Conservation (phyloP, 2,797 vertebrate genomes). For the Danio albolineatus region DNA sequence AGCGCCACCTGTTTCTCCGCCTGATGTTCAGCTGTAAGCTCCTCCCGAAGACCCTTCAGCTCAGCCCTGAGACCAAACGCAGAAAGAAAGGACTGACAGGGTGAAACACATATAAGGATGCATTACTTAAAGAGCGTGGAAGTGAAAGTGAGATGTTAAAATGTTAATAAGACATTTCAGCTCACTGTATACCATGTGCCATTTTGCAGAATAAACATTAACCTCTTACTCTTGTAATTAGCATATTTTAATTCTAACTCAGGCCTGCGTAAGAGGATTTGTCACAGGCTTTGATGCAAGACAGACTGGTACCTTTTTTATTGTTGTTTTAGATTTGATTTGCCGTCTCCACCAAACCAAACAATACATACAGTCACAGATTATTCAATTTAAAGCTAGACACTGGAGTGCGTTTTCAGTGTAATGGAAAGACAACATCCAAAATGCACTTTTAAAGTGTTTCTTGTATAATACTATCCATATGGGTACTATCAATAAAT, state of each 20-base stretch:
- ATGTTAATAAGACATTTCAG: slow-evolving; percentile 15
- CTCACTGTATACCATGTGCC: slow-evolving; percentile 19
- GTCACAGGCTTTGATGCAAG: slow-evolving; percentile 16
- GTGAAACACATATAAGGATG: slow-evolving; percentile 2
- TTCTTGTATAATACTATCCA: too few species aligned
- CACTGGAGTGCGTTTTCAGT: too few species aligned
- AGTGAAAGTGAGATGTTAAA: slow-evolving; percentile 6
- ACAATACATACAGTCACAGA: slow-evolving; percentile 21
- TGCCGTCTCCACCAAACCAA: slow-evolving; percentile 9
- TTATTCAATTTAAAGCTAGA: slow-evolving; percentile 26
- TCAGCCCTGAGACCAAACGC: slow-evolving; percentile 82
- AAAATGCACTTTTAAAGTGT: too few species aligned
- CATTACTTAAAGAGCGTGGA: background rate
- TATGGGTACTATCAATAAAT: too few species aligned
- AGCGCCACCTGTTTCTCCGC: slow-evolving; percentile 90
- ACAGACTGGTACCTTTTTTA: slow-evolving; percentile 17
- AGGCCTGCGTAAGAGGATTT: slow-evolving; percentile 39
- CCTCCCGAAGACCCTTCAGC: slow-evolving; percentile 89
- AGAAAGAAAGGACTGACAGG: slow-evolving; percentile 4
- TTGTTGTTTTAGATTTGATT: slow-evolving; percentile 7
- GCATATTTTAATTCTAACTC: slow-evolving; percentile 51
- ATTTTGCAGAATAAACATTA: slow-evolving; percentile 32
- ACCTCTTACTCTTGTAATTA: slow-evolving; percentile 48
- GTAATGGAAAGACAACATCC: too few species aligned
- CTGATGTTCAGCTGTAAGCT: slow-evolving; percentile 90